These are phyloP conservation scores for Melitaea cinxia DNA, from an alignment of 1,140 invertebrate species.

Conservation along the genomic window DNA sequence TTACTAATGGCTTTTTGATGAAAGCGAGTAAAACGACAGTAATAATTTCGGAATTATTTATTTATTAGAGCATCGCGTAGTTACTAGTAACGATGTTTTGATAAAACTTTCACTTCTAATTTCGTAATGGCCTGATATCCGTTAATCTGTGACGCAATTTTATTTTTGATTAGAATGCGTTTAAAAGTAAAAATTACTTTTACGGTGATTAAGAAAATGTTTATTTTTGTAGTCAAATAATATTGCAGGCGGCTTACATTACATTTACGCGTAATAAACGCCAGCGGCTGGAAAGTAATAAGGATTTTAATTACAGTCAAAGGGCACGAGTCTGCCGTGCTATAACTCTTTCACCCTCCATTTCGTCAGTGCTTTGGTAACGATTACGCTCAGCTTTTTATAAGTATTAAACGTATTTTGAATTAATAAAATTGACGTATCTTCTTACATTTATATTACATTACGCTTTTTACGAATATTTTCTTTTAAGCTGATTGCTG, in stretches of 20 bases:
- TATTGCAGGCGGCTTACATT: not conserved
- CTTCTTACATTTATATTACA: too few relatives aligned
- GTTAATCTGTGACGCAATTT: not conserved
- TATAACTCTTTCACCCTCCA: not conserved
- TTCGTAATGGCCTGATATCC: not conserved
- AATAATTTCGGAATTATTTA: conserved; percentile 12
- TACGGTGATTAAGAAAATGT: not conserved
- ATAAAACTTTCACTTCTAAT: conserved; percentile 22
- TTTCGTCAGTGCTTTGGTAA: not conserved
- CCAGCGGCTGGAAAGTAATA: not conserved
- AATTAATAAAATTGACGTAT: too few relatives aligned
- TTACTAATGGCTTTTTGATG: not conserved
- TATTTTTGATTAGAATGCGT: not conserved
- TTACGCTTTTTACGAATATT: too few relatives aligned
- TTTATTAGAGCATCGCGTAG: conserved; percentile 18
- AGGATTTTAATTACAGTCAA: conserved; percentile 1
- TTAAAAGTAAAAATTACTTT: not conserved
- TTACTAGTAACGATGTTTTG: conserved; percentile 7
- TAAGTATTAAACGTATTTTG: not conserved
- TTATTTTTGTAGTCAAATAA: too few relatives aligned
- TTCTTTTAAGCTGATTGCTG: too few relatives aligned
- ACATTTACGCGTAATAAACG: not conserved
- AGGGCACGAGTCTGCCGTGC: not conserved
- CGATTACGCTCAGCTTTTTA: not conserved
- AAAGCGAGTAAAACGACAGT: conserved; percentile 9